A percentile compares a stretch with the other conserved stretches of the same genome.
Evolutionary conservation across 2,113 vertebrate genomes (phyloP).

Genomic region (Aramus guarauna): DNA sequence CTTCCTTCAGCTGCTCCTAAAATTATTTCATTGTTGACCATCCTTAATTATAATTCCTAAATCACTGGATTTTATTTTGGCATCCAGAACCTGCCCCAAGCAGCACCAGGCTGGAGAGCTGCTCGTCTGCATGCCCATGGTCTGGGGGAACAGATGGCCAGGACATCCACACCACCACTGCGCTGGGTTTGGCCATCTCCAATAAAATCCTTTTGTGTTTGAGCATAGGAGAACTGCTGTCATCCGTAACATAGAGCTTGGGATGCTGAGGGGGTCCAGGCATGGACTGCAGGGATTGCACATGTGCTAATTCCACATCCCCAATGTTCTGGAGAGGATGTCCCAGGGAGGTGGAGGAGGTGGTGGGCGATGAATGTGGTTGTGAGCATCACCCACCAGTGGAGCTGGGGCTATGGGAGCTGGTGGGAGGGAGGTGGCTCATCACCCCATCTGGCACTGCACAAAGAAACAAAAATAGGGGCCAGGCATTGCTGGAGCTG

Average conservation of each 20-base stretch:
- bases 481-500: neutral
- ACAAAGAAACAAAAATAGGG: accelerated
- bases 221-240: neutral
- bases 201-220: neutral
- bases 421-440: neutral
- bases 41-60: neutral
- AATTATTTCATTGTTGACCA: neutral
- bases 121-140: accelerated
- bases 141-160: accelerated
- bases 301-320: neutral
- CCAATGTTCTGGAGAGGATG: neutral
- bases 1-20: neutral
- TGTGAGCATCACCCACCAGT: neutral
- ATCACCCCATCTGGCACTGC: neutral
- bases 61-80: neutral
- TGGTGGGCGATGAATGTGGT: accelerated
- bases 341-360: neutral
- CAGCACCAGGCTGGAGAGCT: neutral
- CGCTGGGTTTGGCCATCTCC: neutral
- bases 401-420: neutral
- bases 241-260: accelerated
- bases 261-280: neutral
- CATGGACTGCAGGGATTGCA: neutral
- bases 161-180: neutral
- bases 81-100: neutral